A percentile compares a stretch with the other conserved stretches of the same genome.
Conservation (phyloP, 2,888 invertebrate species). For the Luperina testacea region DNA sequence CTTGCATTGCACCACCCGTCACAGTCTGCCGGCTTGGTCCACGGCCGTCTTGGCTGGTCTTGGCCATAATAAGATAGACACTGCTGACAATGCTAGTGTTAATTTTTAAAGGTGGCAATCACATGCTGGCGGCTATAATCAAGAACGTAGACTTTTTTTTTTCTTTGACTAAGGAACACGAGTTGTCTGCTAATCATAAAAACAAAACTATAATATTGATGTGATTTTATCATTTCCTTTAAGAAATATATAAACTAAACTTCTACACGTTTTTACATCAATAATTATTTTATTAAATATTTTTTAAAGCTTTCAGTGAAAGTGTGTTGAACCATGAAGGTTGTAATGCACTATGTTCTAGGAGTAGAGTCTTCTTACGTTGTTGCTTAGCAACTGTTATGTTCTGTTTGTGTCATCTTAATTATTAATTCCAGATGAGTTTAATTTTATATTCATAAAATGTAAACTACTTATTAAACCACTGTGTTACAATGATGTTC, state of each 20-base stretch:
- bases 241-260: neutral
- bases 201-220: neutral
- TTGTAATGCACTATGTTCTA: no score
- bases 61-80: neutral
- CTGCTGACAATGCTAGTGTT: neutral
- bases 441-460: no score
- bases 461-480: no score
- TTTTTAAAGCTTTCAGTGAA: constrained; percentile 7
- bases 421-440: no score
- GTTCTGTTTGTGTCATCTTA: no score
- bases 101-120: constrained; percentile 14
- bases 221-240: neutral
- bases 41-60: neutral
- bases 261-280: neutral
- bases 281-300: neutral
- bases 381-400: no score
- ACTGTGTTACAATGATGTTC: no score
- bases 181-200: neutral
- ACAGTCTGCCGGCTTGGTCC: neutral
- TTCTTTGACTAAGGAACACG: neutral
- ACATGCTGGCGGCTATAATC: neutral
- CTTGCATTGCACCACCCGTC: neutral
- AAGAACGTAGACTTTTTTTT: neutral
- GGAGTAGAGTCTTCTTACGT: no score
- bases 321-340: no score